phyloP scores from a whole-genome alignment of 2,113 vertebrate genomes.

The Pao palembangensis region DNA sequence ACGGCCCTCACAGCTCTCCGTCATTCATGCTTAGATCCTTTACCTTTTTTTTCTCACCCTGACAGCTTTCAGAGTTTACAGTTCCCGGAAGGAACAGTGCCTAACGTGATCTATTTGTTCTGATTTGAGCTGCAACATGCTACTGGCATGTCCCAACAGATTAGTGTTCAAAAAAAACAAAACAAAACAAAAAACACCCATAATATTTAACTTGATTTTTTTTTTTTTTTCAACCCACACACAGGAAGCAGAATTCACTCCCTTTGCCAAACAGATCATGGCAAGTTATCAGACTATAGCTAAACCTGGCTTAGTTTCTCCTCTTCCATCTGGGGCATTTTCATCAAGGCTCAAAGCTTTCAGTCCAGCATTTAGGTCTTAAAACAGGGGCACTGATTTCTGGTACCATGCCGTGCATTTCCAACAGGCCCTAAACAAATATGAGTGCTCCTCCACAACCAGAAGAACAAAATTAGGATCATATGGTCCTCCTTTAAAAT shows the following conservation, averaged over 20 bases:
- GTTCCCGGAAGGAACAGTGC: conserved; percentile 24
- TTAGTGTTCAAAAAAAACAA: not conserved
- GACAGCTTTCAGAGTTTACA: conserved; percentile 1
- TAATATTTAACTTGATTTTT: conserved; percentile 6
- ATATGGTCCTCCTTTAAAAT: conserved; percentile 36
- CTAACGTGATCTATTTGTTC: conserved; percentile 17
- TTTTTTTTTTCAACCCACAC: not conserved
- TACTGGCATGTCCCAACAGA: conserved; percentile 9
- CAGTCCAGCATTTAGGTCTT: conserved; percentile 53
- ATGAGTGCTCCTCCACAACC: conserved; percentile 25
- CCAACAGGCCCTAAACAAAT: conserved; percentile 27
- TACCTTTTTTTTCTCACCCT: not conserved
- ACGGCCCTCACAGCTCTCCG: conserved; percentile 10
- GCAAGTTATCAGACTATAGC: conserved; percentile 38
- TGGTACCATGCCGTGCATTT: conserved; percentile 42
- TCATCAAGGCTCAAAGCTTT: conserved; percentile 49
- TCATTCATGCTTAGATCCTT: conserved; percentile 5
- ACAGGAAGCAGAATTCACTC: conserved; percentile 25
- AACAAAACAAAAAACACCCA: not conserved
- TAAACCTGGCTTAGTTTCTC: conserved; percentile 58
- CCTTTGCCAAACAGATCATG: conserved; percentile 37
- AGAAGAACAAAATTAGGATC: conserved; percentile 37
- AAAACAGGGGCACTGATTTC: conserved; percentile 48
- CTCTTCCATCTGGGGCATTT: conserved; percentile 55
- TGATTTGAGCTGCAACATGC: conserved; percentile 12